These are phyloP conservation scores for Drosophila chauvacae DNA, from an alignment of 1,140 invertebrate genomes.

Conservation along the genomic window DNA sequence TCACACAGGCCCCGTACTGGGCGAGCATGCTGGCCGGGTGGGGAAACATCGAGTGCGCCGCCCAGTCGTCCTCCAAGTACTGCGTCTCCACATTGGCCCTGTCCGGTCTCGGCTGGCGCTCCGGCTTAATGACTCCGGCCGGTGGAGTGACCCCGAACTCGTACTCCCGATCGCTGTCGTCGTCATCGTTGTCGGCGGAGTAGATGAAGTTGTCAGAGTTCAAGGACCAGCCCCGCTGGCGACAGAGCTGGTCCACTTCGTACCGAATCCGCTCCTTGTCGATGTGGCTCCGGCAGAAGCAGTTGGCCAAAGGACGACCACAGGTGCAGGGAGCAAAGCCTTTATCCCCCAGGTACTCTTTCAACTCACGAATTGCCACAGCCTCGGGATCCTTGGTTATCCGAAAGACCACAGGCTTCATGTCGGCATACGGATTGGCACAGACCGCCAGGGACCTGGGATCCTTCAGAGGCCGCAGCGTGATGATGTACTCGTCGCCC, in stretches of 20 bases:
- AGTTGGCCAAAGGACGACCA: constrained; percentile 54
- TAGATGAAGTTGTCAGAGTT: constrained; percentile 47
- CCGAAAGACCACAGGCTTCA: constrained; percentile 78
- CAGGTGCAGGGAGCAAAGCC: constrained; percentile 65
- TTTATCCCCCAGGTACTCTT: constrained; percentile 36
- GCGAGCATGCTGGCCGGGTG: constrained; percentile 55
- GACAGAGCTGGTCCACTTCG: constrained; percentile 42
- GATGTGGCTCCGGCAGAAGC: constrained; percentile 63
- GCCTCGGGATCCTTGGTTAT: constrained; percentile 68
- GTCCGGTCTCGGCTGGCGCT: constrained; percentile 40
- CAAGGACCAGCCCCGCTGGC: constrained; percentile 16
- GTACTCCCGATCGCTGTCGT: constrained; percentile 70
- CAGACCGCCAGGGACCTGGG: constrained; percentile 41
- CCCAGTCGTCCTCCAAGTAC: constrained; percentile 73
- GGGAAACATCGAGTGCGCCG: constrained; percentile 50
- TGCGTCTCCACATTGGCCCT: constrained; percentile 59
- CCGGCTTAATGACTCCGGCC: constrained; percentile 71
- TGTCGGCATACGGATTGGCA: constrained; percentile 73
- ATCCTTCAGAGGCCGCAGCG: constrained; percentile 73
- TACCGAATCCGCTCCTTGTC: constrained; percentile 57
- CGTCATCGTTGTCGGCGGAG: constrained; percentile 28
- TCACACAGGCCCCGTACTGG: constrained; percentile 54
- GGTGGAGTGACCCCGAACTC: constrained; percentile 83
- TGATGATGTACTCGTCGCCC: constrained; percentile 73
- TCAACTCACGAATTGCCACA: constrained; percentile 37